Evolutionary conservation across 2,888 invertebrate species (phyloP), one percentile per base, ranked within the genome.

Genomic region (Tenodera sinensis): DNA sequence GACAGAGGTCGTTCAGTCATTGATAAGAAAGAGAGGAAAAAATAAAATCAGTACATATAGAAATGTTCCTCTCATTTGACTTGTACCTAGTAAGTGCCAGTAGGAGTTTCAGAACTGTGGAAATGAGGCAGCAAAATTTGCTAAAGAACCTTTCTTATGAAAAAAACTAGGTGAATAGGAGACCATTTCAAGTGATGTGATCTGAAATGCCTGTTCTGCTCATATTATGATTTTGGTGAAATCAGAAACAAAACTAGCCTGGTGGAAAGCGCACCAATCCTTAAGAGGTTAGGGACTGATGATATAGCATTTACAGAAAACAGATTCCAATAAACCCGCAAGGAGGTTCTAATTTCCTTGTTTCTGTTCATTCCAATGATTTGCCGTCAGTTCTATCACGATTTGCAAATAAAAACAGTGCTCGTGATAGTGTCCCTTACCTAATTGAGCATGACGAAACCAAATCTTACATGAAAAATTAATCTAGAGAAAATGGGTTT

Each of bases 1-100:
- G 89, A 90, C 42, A 83, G 82, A 12, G 42, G 30, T 83, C 83
- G n/a, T n/a, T 12, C 25, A 27, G 27, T 87, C 87, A 87, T 87
- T 3, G 83, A 87, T n/a, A n/a, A 84, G 14, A 34, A 15, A 84
- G 20, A 15, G 20, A 15, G 20, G 8, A 1, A 84, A 9, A 84
- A 7, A 42, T 9, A 9, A 12, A 12, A 9, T 12, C 12, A 42
- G 7, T 42, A 42, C 12, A 9, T 2, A 42, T 42, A 42, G 42
- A n/a, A 83, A 87, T 30, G 0, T 83, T 83, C 25, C 83, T 83
- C 83, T 90, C 89, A 25, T 85, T 84, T 34, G 84, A 90, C 71
- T 90, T 89, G 90, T 90, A 83, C 84, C 87, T 90, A 12, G 85
- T 90, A n/a, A 30, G 89, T n/a, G n/a, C 84, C 27, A 83, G 83